Evolutionary conservation across 2,797 vertebrate genomes (phyloP), one percentile per base, ranked within the genome.

Genomic region (Sebastes diploproa): DNA sequence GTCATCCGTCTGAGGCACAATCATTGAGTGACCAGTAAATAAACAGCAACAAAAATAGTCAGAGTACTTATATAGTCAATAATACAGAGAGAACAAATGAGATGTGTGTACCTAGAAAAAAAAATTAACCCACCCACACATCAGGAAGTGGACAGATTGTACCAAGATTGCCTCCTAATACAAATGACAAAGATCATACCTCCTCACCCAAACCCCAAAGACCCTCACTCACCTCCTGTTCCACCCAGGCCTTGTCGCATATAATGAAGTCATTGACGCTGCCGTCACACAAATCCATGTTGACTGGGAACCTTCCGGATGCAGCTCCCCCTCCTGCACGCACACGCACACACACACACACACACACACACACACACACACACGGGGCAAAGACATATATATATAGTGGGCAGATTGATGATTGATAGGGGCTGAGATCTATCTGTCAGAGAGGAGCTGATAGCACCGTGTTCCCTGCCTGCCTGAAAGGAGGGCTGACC

Each of bases 361-460:
- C 27, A 27, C 69, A 75, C 73, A 76, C 63, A 83, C 72, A 82
- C 77, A 82, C 75, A 89, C 72, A 89, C 84, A 88, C 72, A 87
- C 84, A 90, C 65, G 87, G 77, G 85, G 89, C 85, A 86, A 87
- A 91, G 80, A 91, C 83, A 88, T 78, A 91, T 94, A 91, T 94
- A 50, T 20, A 93, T 91, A 90, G 88, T 91, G 89, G 90, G 88
- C 74, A 91, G 82, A 88, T 86, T 90, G 84, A 93, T 95, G 95
- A 96, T 96, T 96, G 95, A 95, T 95, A 91, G 92, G 83, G 86
- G 82, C 83, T 91, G 84, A 94, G 94, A 95, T 95, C 79, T 90
- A 82, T 90, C 89, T 95, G 95, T 96, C 94, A 94, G 87, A 70
- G 76, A 72, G 87, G 82, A 82, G 90, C 89, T 92, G 89, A 93